These are phyloP conservation scores for Syritta pipiens DNA, from an alignment of 2,888 invertebrate genomes.

Conservation along the genomic window DNA sequence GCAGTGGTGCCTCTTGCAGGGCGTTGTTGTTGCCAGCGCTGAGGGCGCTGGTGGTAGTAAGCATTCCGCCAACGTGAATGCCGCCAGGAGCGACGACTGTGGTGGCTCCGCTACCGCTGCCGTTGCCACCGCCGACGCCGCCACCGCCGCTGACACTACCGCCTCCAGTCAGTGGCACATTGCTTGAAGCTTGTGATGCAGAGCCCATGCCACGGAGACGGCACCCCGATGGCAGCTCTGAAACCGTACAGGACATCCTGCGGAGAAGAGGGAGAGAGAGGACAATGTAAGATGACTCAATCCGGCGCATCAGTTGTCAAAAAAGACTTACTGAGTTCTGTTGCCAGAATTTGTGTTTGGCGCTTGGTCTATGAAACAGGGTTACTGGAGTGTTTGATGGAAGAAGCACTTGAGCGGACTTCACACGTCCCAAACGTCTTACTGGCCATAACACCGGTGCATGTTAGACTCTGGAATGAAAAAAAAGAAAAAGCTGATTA, in stretches of 20 bases:
- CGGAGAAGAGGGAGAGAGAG: too few relatives aligned
- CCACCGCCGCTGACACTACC: constrained; percentile 72
- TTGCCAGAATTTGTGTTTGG: constrained; percentile 66
- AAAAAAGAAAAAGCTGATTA: background rate
- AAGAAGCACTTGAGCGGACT: constrained; percentile 52
- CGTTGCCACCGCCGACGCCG: constrained; percentile 71
- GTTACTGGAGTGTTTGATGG: constrained; percentile 26
- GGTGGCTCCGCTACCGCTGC: constrained; percentile 72
- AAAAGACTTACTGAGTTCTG: constrained; percentile 68
- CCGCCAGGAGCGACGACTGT: constrained; percentile 72
- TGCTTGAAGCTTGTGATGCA: constrained; percentile 76
- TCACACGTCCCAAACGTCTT: constrained; percentile 30
- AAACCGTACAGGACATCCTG: constrained; percentile 83
- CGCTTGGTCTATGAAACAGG: constrained; percentile 64
- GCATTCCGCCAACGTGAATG: constrained; percentile 73
- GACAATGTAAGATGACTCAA: too few relatives aligned
- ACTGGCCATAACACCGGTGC: constrained; percentile 64
- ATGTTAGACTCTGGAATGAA: constrained; percentile 57
- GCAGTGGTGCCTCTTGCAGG: constrained; percentile 77
- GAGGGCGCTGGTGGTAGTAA: constrained; percentile 72
- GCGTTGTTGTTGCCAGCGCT: constrained; percentile 72
- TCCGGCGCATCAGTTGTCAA: too few relatives aligned
- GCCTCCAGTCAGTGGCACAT: constrained; percentile 73
- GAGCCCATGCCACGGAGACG: constrained; percentile 79
- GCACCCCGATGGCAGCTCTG: constrained; percentile 80